phyloP scores from a whole-genome alignment of 1,140 invertebrate species.

The Halesus radiatus region DNA sequence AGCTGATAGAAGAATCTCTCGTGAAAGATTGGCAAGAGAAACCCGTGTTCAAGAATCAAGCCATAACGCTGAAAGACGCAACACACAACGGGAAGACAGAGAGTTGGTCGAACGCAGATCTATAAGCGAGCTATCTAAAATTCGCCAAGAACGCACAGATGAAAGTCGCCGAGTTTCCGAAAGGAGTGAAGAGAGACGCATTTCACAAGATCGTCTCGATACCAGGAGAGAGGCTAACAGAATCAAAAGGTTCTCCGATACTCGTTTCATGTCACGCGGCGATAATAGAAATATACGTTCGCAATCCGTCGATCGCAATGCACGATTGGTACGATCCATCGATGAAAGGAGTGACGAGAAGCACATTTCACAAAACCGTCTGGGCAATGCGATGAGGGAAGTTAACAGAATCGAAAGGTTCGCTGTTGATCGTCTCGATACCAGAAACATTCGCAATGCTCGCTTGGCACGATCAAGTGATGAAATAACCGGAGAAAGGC shows the following conservation, averaged over 20 bases:
- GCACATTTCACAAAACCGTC: background rate
- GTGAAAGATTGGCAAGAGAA: background rate
- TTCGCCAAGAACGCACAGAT: background rate
- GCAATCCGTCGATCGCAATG: background rate
- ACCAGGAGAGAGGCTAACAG: background rate
- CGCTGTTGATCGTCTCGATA: too few species aligned
- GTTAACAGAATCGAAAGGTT: background rate
- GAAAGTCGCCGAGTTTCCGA: background rate
- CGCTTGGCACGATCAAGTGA: background rate
- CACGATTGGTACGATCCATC: background rate
- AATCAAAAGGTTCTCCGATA: background rate
- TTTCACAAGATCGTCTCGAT: background rate
- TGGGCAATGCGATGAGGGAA: background rate
- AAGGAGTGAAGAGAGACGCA: background rate
- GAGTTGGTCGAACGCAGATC: background rate
- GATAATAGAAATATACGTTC: too few species aligned
- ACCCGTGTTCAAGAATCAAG: background rate
- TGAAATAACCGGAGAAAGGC: background rate
- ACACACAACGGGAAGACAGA: background rate
- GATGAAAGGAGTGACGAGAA: background rate
- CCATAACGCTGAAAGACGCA: slow-evolving; percentile 11
- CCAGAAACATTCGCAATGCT: too few species aligned
- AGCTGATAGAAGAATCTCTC: background rate
- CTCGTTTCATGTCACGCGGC: background rate
- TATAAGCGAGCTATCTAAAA: background rate